These are phyloP conservation scores for Trogon surrucura DNA, from an alignment of 2,113 vertebrate species.

Conservation along the genomic window DNA sequence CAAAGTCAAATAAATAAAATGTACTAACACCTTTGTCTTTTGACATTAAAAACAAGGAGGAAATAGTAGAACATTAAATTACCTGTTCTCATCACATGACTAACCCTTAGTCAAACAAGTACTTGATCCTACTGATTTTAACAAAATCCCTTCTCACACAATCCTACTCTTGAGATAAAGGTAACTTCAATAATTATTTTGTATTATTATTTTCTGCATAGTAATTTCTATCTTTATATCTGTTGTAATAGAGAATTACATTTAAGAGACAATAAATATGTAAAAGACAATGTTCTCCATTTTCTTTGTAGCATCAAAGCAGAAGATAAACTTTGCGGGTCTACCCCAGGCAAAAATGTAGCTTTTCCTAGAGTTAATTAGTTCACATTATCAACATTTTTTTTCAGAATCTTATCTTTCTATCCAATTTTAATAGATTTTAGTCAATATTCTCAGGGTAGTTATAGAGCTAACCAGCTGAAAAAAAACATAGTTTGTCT, in stretches of 20 bases:
- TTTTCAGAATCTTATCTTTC: not conserved
- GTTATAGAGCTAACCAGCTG: not conserved
- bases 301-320: not conserved
- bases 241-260: not conserved
- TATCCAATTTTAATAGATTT: not conserved
- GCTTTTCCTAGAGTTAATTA: not conserved
- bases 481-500: not conserved
- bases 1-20: slow-evolving; percentile 69
- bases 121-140: not conserved
- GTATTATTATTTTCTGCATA: not conserved
- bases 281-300: not conserved
- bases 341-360: not conserved
- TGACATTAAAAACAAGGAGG: not conserved
- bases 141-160: not conserved
- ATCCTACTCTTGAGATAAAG: not conserved
- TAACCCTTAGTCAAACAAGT: not conserved
- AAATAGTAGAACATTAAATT: not conserved
- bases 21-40: not conserved
- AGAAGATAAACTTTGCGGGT: not conserved
- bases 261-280: not conserved
- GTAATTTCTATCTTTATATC: not conserved
- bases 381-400: not conserved
- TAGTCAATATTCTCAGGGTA: not conserved
- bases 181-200: not conserved
- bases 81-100: not conserved